phyloP scores from a whole-genome alignment of 1,140 invertebrate genomes.

The Dufourea novaeangliae region DNA sequence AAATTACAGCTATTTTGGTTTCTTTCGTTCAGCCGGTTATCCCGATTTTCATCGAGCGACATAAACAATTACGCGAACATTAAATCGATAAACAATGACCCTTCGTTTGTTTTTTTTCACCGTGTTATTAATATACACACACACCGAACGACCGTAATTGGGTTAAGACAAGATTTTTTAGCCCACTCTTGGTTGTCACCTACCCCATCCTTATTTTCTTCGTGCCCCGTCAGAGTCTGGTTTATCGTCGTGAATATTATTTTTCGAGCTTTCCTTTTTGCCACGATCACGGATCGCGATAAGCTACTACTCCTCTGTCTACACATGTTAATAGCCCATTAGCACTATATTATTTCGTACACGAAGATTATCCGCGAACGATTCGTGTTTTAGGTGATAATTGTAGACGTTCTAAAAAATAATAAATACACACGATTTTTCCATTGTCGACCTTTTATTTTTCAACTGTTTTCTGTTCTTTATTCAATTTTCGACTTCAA shows the following conservation, averaged over 20 bases:
- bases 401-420: no score
- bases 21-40: not conserved
- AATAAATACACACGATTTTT: no score
- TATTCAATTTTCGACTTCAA: no score
- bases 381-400: no score
- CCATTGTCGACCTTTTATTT: no score
- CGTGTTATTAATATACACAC: constrained; percentile 2
- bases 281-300: no score
- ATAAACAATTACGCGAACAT: constrained; percentile 44
- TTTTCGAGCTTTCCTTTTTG: not conserved
- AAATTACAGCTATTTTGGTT: constrained; percentile 33
- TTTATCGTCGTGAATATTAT: not conserved
- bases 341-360: no score
- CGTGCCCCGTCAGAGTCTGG: not conserved
- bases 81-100: constrained; percentile 12
- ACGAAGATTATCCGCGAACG: not conserved
- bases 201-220: not conserved
- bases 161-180: constrained; percentile 27
- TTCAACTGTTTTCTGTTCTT: no score
- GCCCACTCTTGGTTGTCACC: constrained; percentile 6
- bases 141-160: constrained; percentile 25
- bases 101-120: not conserved
- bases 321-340: no score
- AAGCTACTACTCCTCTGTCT: no score
- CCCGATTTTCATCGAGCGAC: not conserved